These are phyloP conservation scores for Sula dactylatra DNA, from an alignment of 2,113 vertebrate species.

Conservation along the genomic window DNA sequence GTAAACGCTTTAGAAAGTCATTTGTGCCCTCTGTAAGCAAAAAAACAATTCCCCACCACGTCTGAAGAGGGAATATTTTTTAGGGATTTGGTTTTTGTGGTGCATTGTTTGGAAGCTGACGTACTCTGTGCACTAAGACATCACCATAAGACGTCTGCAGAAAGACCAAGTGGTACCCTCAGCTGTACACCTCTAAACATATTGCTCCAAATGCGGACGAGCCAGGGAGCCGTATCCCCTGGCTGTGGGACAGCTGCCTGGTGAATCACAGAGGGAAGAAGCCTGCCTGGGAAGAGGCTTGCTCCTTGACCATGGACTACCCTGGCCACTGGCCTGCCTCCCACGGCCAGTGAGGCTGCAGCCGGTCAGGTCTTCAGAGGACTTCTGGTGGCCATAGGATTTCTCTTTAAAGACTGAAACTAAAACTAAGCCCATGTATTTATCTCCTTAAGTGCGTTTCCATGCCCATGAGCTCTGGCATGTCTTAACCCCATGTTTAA, in stretches of 20 bases:
- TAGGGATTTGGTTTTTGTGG: rapidly evolving
- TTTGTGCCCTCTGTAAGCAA: no score
- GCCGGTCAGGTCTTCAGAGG: not conserved
- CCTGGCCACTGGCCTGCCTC: not conserved
- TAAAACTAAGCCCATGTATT: not conserved
- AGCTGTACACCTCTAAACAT: rapidly evolving
- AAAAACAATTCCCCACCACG: rapidly evolving
- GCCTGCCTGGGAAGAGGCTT: not conserved
- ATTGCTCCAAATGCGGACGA: not conserved
- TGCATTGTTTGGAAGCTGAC: not conserved
- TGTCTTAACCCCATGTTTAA: not conserved
- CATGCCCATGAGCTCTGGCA: not conserved
- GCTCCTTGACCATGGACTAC: not conserved
- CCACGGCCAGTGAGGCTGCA: not conserved
- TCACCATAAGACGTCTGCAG: not conserved
- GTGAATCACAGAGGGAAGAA: not conserved
- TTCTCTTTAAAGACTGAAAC: not conserved
- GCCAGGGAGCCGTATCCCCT: not conserved
- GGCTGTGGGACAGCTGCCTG: not conserved
- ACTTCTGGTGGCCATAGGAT: not conserved
- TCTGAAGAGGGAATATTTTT: not conserved
- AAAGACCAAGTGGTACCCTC: not conserved
- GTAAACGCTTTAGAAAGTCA: not conserved
- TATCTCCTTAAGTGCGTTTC: not conserved
- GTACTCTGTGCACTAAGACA: not conserved